Conservation (phyloP, 2,797 vertebrate genomes). For the Arrhamphus sclerolepis region DNA sequence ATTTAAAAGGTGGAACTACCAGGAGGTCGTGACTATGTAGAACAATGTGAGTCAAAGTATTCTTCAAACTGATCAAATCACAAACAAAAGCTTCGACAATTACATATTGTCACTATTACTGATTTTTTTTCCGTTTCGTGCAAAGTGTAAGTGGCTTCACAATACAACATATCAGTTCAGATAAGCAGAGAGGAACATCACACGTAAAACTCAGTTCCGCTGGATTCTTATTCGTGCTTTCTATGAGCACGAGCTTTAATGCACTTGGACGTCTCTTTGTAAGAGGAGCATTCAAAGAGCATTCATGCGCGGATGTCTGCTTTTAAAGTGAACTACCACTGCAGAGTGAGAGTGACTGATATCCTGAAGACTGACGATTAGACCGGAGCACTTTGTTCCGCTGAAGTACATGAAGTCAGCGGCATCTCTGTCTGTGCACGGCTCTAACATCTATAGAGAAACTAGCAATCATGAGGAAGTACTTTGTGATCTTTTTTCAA, state of each 20-base stretch:
- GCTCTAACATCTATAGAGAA: neutral
- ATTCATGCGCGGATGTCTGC: too few relatives aligned
- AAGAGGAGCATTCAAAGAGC: slow-evolving; percentile 16
- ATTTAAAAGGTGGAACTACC: neutral
- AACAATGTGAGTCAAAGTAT: too few relatives aligned
- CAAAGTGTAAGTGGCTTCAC: slow-evolving; percentile 9
- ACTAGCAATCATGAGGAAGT: too few relatives aligned
- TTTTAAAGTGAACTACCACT: too few relatives aligned
- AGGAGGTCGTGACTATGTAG: neutral
- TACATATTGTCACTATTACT: too few relatives aligned
- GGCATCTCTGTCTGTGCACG: neutral
- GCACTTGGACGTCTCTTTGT: slow-evolving; percentile 24
- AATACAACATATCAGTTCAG: slow-evolving; percentile 52
- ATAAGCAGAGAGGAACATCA: slow-evolving; percentile 53
- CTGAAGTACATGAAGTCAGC: neutral
- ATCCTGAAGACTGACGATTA: too few relatives aligned
- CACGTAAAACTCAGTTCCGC: slow-evolving; percentile 20
- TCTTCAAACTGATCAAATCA: too few relatives aligned
- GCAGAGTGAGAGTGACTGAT: too few relatives aligned
- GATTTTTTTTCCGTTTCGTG: neutral
- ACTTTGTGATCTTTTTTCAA: too few relatives aligned
- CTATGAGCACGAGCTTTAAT: slow-evolving; percentile 40
- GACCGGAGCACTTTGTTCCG: neutral
- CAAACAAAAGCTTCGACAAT: too few relatives aligned
- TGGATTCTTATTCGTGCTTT: slow-evolving; percentile 13